Evolutionary conservation across 2,797 vertebrate species (phyloP).

Genomic region (Fratercula arctica): DNA sequence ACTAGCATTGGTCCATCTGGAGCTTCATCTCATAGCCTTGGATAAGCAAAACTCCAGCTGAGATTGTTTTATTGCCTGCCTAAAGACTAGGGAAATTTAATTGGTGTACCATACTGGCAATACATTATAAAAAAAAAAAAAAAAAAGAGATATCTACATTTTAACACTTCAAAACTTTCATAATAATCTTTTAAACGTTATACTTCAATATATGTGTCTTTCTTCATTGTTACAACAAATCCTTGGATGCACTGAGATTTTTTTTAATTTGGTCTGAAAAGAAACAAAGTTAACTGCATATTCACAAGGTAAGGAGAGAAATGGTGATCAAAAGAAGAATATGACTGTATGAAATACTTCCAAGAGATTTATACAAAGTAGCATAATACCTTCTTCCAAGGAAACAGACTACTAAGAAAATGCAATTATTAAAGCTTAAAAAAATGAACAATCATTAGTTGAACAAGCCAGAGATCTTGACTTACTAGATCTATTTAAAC

Average conservation of each 20-base stretch:
- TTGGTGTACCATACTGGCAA: background rate
- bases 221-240: background rate
- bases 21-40: background rate
- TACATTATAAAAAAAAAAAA: background rate
- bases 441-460: background rate
- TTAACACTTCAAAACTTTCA: background rate
- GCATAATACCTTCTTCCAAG: background rate
- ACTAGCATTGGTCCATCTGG: background rate
- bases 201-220: accelerated
- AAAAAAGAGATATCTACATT: background rate
- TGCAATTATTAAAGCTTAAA: background rate
- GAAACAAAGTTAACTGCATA: background rate
- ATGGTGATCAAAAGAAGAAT: background rate
- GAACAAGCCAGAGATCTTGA: background rate
- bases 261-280: background rate
- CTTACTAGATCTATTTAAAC: background rate
- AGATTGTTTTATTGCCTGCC: background rate
- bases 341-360: background rate
- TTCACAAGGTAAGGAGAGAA: background rate
- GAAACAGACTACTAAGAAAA: background rate
- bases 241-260: background rate
- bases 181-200: background rate
- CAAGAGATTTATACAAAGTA: background rate
- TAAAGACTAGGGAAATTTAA: background rate
- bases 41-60: background rate